Percentiles rank a stretch among this genome's conserved stretches.
phyloP scores from a whole-genome alignment of 35 echinoderm and acorn worm species.

The Patiria miniata region DNA sequence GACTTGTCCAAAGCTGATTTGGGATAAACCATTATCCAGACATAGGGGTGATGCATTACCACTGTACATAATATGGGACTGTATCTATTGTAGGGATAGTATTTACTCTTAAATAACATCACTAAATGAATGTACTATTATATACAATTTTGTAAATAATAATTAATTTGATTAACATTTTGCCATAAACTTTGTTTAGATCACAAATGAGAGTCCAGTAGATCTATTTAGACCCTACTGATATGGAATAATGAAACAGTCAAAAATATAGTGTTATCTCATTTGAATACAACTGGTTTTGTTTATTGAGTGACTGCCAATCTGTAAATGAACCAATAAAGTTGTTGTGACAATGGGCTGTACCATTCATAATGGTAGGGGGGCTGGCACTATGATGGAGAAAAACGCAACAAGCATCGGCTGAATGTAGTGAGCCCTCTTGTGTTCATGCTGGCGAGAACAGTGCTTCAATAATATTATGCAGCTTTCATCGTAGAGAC shows the following conservation, averaged over 20 bases:
- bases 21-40: neutral
- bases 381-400: neutral
- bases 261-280: neutral
- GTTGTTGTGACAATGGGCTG: neutral
- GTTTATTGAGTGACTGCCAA: neutral
- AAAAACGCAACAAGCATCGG: neutral
- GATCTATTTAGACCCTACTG: too few species aligned
- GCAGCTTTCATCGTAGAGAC: neutral
- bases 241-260: neutral
- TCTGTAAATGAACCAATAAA: constrained; percentile 11
- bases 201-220: too few species aligned
- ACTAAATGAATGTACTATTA: too few species aligned
- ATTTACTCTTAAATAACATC: neutral
- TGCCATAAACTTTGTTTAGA: too few species aligned
- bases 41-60: neutral
- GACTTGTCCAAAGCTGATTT: neutral
- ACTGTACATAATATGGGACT: neutral
- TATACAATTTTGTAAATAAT: too few species aligned
- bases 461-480: neutral
- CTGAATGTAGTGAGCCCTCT: neutral
- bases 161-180: too few species aligned
- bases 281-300: constrained; percentile 28
- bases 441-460: neutral
- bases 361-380: neutral
- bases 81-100: neutral